A percentile compares a stretch with the other conserved stretches of the same genome.
phyloP scores from a whole-genome alignment of 2,113 vertebrate species.

The Gopherus flavomarginatus region DNA sequence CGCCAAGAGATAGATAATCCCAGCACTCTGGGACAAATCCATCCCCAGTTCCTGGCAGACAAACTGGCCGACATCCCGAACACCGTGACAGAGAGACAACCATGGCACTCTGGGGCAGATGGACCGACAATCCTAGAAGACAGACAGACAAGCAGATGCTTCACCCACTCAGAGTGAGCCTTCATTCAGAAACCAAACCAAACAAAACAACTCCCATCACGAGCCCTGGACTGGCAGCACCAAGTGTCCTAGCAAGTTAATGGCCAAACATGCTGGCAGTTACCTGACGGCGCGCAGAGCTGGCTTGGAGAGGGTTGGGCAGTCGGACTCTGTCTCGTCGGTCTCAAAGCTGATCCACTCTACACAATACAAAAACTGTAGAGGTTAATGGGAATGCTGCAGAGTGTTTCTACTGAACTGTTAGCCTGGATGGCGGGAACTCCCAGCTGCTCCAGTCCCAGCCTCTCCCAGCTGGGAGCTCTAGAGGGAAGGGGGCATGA shows the following conservation, averaged over 20 bases:
- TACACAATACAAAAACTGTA: conserved; percentile 53
- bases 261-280: fast-evolving
- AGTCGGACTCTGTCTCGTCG: background rate
- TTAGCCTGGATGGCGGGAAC: background rate
- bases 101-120: background rate
- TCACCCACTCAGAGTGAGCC: background rate
- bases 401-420: background rate
- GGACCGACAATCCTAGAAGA: background rate
- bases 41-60: background rate
- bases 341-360: conserved; percentile 87
- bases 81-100: background rate
- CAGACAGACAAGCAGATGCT: background rate
- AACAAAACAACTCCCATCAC: background rate
- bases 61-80: background rate
- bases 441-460: background rate
- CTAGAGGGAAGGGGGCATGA: fast-evolving
- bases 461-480: fast-evolving
- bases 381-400: no score
- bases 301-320: fast-evolving
- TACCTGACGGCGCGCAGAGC: conserved; percentile 32
- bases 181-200: background rate
- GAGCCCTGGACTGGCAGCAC: background rate
- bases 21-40: background rate
- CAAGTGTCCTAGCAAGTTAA: background rate
- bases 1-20: background rate